Conservation (phyloP, 2,797 vertebrate genomes). For the Alosa sapidissima region DNA sequence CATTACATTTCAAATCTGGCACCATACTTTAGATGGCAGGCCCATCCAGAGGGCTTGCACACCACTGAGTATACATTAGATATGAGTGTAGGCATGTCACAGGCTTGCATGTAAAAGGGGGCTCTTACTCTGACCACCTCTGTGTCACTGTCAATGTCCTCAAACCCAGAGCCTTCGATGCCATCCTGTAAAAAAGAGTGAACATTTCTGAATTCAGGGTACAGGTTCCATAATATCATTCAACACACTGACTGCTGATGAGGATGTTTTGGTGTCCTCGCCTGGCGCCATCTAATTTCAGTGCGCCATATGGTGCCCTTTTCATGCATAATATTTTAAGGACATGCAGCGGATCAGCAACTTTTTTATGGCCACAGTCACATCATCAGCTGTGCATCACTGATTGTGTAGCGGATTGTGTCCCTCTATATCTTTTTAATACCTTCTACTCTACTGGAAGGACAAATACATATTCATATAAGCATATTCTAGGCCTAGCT, state of each 20-base stretch:
- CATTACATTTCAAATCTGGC: neutral
- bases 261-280: neutral
- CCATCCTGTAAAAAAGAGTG: conserved; percentile 62
- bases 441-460: neutral
- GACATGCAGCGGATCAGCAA: neutral
- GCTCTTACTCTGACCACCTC: conserved; percentile 74
- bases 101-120: neutral
- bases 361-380: neutral
- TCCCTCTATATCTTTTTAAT: neutral
- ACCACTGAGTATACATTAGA: neutral
- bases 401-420: neutral
- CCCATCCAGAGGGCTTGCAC: neutral
- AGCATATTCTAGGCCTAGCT: too few relatives aligned
- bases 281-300: neutral
- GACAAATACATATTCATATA: neutral
- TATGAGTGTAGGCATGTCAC: neutral
- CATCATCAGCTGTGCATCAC: neutral
- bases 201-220: neutral
- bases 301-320: neutral
- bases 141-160: conserved; percentile 73
- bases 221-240: neutral
- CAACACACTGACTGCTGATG: neutral
- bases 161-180: conserved; percentile 80
- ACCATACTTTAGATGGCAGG: neutral
- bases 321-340: neutral